Evolutionary conservation across 2,113 vertebrate genomes (phyloP).

Genomic region (Ceuthmochares aereus): DNA sequence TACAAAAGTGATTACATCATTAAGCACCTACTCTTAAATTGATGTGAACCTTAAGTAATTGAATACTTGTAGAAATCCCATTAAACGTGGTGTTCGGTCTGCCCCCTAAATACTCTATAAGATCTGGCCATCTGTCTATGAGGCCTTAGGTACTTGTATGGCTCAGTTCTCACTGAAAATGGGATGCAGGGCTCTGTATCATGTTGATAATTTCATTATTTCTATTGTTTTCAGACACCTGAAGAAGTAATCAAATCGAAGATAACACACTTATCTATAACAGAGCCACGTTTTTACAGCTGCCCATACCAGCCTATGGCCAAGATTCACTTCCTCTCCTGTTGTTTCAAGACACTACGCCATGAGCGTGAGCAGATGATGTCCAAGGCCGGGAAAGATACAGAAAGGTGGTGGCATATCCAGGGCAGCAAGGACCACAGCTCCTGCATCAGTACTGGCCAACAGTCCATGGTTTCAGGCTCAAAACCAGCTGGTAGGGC

Average conservation of each 20-base stretch:
- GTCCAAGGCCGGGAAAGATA: background rate
- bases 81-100: background rate
- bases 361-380: background rate
- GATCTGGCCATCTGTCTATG: background rate
- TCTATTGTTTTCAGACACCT: background rate
- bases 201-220: background rate
- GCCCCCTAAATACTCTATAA: background rate
- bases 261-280: rapidly evolving
- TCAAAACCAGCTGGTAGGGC: background rate
- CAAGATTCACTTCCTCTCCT: background rate
- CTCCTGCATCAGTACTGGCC: background rate
- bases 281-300: background rate
- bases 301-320: background rate
- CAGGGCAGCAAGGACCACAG: background rate
- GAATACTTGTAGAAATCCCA: background rate
- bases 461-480: rapidly evolving
- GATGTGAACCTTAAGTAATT: background rate
- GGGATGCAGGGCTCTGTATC: background rate
- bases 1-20: background rate
- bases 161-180: background rate
- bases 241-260: background rate
- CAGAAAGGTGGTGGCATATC: background rate
- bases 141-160: background rate
- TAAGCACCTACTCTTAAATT: background rate
- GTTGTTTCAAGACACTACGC: background rate